Evolutionary conservation across 92 coral and sea anemone species (phyloP).

Genomic region (Phymanthus crucifer): DNA sequence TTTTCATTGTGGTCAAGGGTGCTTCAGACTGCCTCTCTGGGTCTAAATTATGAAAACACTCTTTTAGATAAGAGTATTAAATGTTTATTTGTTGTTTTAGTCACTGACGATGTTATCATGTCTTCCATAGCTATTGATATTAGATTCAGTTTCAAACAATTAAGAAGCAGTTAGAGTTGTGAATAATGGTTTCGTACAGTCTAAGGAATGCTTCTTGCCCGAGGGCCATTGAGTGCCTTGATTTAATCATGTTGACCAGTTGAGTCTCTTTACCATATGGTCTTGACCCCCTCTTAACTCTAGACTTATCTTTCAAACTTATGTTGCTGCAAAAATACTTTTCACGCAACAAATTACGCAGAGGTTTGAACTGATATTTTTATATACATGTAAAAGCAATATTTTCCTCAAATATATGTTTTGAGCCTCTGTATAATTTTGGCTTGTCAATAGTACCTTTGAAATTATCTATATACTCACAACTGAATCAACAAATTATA

Average conservation of each 20-base stretch:
- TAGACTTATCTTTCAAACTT: background rate
- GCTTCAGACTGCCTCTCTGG: background rate
- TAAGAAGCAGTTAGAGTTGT: background rate
- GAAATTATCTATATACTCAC: too few relatives aligned
- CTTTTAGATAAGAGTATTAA: background rate
- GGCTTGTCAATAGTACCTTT: too few relatives aligned
- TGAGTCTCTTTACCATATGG: background rate
- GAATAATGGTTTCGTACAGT: background rate
- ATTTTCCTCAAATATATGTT: too few relatives aligned
- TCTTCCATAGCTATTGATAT: background rate
- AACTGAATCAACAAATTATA: too few relatives aligned
- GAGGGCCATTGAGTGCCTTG: background rate
- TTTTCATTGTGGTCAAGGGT: background rate
- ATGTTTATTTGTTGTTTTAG: background rate
- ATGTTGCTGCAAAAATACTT: background rate
- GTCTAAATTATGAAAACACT: background rate
- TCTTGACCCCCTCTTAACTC: background rate
- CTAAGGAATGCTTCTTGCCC: background rate
- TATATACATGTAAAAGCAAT: too few relatives aligned
- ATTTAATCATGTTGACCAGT: constrained; percentile 1
- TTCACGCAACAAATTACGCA: too few relatives aligned
- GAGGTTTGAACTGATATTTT: too few relatives aligned
- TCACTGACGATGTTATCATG: background rate
- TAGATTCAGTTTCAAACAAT: constrained; percentile 3
- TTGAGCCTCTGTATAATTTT: too few relatives aligned